Conservation (phyloP, 2,113 vertebrate species). For the Cryptotis parvus region DNA sequence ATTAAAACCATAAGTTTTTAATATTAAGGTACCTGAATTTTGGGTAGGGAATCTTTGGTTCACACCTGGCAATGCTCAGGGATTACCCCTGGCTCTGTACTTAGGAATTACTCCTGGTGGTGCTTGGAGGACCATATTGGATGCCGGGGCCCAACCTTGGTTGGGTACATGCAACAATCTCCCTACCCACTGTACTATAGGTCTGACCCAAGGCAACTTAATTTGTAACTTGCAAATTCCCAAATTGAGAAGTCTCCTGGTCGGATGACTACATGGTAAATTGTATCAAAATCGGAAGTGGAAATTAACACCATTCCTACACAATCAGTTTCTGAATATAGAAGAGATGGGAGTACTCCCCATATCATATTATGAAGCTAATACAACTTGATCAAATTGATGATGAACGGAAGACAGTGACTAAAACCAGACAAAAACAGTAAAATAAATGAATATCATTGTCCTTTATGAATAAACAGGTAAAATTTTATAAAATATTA, state of each 20-base stretch:
- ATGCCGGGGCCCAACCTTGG: no score
- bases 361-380: not conserved
- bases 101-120: no score
- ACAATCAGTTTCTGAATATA: not conserved
- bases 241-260: not conserved
- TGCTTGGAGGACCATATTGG: no score
- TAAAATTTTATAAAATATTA: constrained; percentile 24
- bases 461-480: not conserved
- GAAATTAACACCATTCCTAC: not conserved
- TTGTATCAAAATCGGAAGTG: not conserved
- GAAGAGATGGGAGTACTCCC: not conserved
- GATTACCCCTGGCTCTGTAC: no score
- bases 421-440: not conserved
- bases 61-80: no score
- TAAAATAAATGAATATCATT: not conserved
- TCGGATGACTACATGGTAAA: not conserved
- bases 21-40: no score
- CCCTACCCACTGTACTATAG: no score
- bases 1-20: constrained; percentile 3
- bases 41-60: no score
- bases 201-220: no score
- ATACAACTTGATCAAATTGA: not conserved
- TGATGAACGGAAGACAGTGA: no score
- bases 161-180: no score
- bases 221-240: constrained; percentile 3